These are phyloP conservation scores for Opisthograptis luteolata DNA, from an alignment of 2,888 invertebrate genomes.

Conservation along the genomic window DNA sequence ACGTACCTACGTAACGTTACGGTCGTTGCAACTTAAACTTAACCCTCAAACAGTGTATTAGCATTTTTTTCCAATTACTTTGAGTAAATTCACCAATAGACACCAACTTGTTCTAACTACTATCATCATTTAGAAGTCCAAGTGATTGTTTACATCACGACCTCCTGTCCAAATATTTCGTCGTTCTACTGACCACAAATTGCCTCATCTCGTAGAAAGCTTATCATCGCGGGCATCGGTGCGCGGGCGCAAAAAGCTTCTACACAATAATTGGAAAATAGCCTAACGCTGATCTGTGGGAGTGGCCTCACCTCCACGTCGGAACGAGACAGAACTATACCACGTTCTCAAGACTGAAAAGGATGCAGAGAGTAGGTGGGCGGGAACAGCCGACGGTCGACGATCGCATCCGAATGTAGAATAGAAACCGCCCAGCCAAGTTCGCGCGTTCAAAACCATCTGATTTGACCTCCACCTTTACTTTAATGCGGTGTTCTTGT, in stretches of 20 bases:
- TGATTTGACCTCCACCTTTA: slow-evolving; percentile 55
- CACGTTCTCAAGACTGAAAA: slow-evolving; percentile 44
- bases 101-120: neutral
- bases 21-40: slow-evolving; percentile 11
- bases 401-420: slow-evolving; percentile 69
- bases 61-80: neutral
- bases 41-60: neutral
- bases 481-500: slow-evolving; percentile 25
- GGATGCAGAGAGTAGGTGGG: slow-evolving; percentile 63
- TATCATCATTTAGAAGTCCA: slow-evolving; percentile 8
- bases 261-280: slow-evolving; percentile 80
- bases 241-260: slow-evolving; percentile 73
- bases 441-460: slow-evolving; percentile 50
- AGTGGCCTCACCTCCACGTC: slow-evolving; percentile 56
- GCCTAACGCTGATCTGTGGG: slow-evolving; percentile 68
- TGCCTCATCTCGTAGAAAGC: slow-evolving; percentile 69
- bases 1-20: neutral
- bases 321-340: slow-evolving; percentile 55
- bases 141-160: slow-evolving; percentile 18
- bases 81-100: neutral
- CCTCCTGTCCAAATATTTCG: slow-evolving; percentile 37
- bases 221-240: slow-evolving; percentile 68
- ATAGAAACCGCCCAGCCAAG: slow-evolving; percentile 73
- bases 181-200: slow-evolving; percentile 52
- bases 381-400: slow-evolving; percentile 64